Evolutionary conservation across 2,113 vertebrate genomes (phyloP), one percentile per base, ranked within the genome.

Genomic region (Plecotus auritus): DNA sequence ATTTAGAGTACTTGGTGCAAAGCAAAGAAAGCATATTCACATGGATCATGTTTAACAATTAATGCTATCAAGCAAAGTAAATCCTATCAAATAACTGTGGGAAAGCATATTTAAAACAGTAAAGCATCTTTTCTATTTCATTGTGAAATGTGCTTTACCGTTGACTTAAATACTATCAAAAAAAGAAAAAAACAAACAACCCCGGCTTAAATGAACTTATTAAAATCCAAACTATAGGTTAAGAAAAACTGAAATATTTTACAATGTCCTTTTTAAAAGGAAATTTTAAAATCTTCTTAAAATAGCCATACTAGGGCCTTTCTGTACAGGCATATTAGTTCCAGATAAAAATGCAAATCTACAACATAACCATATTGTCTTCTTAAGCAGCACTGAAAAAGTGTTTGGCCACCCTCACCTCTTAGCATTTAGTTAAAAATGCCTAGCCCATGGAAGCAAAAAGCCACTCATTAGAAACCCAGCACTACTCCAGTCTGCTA

Each of bases 161-260:
- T 73, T 84, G 37, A 69, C 6, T 82, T 51, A 59, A 45, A n/a
- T 30, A 81, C 4, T 70, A 13, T 30, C 61, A 86, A 42, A 83
- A 76, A 85, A 72, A 56, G 0, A 59, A 26, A 59, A 54, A 6
- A 6, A 54, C 49, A 51, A 49, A 49, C 49, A 56, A 56, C 54
- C 22, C 23, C 56, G 84, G 26, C 26, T 90, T 30, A 84, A 37
- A 47, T 61, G 69, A 67, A 40, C 10, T 35, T 45, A 82, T 5
- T 91, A 90, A 97, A 95, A 94, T 72, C 23, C 74, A 94, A 86
- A 88, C 45, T 32, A 37, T 7, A 22, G 26, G 37, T 84, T 85
- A 88, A 73, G 67, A 88, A 96, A 90, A 88, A 20, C 4, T 56
- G 73, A 93, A 93, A 74, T 51, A 73, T 54, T 93, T 88, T 2